These are phyloP conservation scores for Ctenopoma kingsleyae DNA, from an alignment of 2,797 vertebrate species.

Conservation along the genomic window DNA sequence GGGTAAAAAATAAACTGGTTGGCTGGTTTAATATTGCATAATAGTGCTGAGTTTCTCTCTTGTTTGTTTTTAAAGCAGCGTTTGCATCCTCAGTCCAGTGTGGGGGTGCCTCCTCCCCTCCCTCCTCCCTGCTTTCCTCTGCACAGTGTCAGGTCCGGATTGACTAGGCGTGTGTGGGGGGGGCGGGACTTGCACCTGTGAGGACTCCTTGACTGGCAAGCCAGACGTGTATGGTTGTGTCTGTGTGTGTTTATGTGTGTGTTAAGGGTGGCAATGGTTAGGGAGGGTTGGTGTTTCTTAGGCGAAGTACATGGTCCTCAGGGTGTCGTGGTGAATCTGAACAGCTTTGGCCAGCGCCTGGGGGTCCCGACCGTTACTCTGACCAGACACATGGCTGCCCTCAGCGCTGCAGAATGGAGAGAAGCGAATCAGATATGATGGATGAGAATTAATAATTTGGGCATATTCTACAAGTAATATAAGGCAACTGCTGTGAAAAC, in stretches of 20 bases:
- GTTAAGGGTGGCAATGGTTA: slow-evolving; percentile 70
- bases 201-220: slow-evolving; percentile 84
- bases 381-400: slow-evolving; percentile 98
- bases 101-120: slow-evolving; percentile 76
- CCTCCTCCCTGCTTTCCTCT: slow-evolving; percentile 80
- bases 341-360: slow-evolving; percentile 99
- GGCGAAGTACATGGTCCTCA: slow-evolving; percentile 99
- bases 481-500: not conserved
- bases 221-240: slow-evolving; percentile 72
- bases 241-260: slow-evolving; percentile 72
- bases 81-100: slow-evolving; percentile 88
- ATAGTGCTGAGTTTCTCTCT: slow-evolving; percentile 94
- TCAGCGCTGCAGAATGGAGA: slow-evolving; percentile 89
- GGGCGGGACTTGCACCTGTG: slow-evolving; percentile 77
- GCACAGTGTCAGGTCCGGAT: slow-evolving; percentile 90
- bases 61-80: slow-evolving; percentile 85
- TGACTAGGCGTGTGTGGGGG: slow-evolving; percentile 71
- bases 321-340: slow-evolving; percentile 99
- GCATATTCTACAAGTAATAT: not conserved
- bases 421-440: slow-evolving; percentile 21
- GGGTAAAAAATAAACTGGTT: slow-evolving; percentile 85
- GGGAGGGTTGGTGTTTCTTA: slow-evolving; percentile 77
- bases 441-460: not conserved
- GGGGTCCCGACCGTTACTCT: slow-evolving; percentile 98
- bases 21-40: slow-evolving; percentile 99